Conservation (phyloP, 1,140 invertebrate species). For the Elysia chlorotica region DNA sequence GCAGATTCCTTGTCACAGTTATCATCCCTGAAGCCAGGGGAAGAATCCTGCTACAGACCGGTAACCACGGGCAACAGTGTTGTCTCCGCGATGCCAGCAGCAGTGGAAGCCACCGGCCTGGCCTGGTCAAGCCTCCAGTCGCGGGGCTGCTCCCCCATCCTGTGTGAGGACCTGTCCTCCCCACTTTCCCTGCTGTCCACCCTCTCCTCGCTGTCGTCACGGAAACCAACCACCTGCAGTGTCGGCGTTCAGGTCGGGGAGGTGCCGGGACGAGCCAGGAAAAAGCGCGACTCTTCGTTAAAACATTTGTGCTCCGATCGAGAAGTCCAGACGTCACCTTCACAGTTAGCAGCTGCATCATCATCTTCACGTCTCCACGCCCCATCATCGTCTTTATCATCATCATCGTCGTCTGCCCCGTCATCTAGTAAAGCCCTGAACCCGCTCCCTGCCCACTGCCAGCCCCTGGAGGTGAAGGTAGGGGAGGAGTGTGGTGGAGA, state of each 20-base stretch:
- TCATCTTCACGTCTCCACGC: too few relatives aligned
- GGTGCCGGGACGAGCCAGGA: too few relatives aligned
- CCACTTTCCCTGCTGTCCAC: conserved; percentile 2
- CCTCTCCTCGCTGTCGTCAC: not conserved
- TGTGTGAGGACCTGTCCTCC: conserved; percentile 25
- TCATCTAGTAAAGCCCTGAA: too few relatives aligned
- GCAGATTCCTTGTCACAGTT: too few relatives aligned
- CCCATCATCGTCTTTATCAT: too few relatives aligned
- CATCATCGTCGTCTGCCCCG: too few relatives aligned
- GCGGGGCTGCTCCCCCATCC: conserved; percentile 53
- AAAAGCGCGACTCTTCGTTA: not conserved
- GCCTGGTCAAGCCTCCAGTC: conserved; percentile 47
- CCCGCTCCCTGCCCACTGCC: conserved; percentile 15
- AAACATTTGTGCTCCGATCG: conserved; percentile 7
- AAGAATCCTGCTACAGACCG: too few relatives aligned
- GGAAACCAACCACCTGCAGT: not conserved
- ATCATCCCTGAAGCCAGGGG: too few relatives aligned
- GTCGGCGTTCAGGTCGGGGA: conserved; percentile 14
- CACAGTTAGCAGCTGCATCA: not conserved
- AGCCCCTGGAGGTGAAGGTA: conserved; percentile 12
- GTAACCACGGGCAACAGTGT: too few relatives aligned
- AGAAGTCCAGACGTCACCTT: conserved; percentile 7
- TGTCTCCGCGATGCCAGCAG: too few relatives aligned
- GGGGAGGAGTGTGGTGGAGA: too few relatives aligned
- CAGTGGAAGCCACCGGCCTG: conserved; percentile 10